Percentiles rank a stretch among this genome's conserved stretches.
Evolutionary conservation across 2,113 vertebrate genomes (phyloP).

Genomic region (Hiodon alosoides): DNA sequence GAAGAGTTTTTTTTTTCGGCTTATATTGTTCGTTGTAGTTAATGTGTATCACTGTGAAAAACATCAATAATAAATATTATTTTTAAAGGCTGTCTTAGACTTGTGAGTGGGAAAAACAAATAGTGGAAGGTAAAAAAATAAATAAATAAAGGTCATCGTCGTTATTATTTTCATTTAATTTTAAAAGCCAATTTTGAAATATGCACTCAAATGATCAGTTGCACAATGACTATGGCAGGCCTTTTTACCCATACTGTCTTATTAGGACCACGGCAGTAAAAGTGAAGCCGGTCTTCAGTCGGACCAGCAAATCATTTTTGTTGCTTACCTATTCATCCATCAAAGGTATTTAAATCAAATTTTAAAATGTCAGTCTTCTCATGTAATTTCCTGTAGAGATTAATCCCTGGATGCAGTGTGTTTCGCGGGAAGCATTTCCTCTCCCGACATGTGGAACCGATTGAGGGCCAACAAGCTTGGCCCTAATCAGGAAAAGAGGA

Average conservation of each 20-base stretch:
- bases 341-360: constrained; percentile 14
- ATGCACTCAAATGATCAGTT: constrained; percentile 10
- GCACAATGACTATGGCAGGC: not conserved
- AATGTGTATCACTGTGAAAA: not conserved
- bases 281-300: not conserved
- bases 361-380: constrained; percentile 24
- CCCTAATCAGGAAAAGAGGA: not conserved
- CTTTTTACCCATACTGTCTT: not conserved
- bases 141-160: constrained; percentile 14
- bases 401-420: constrained; percentile 18
- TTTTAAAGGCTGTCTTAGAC: not conserved
- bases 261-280: not conserved
- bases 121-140: not conserved
- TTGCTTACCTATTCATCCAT: not conserved
- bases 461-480: constrained; percentile 6
- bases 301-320: not conserved
- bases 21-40: not conserved
- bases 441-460: constrained; percentile 18
- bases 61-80: constrained; percentile 6
- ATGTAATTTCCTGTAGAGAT: constrained; percentile 18
- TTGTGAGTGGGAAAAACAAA: constrained; percentile 2
- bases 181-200: constrained; percentile 3
- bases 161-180: constrained; percentile 18
- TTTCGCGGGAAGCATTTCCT: constrained; percentile 7
- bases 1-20: not conserved